Base-by-base conservation (phyloP, 1,140 invertebrate genomes). In the Heliconius hermathena region DNA sequence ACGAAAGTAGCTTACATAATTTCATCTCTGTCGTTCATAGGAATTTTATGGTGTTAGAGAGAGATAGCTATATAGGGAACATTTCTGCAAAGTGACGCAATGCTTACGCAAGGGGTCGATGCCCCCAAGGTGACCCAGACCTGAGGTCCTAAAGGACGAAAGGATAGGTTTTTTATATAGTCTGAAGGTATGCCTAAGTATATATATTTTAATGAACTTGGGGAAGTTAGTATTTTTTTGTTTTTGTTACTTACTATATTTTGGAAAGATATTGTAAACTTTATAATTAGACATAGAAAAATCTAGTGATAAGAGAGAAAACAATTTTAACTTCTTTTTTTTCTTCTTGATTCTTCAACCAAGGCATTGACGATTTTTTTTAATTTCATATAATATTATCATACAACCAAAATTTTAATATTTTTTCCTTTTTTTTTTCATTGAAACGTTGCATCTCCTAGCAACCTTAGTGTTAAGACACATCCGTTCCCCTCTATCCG, bases 21-120 rank as follows among this genome's bases (percentile, higher is more conserved):
- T 71, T 70, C 66, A 29, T 87, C 87, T 60, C 79, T 78, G 72
- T 89, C 81, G 26, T 80, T 60, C 83, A 20, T 73, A 46, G 22
- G 33, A 11, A 8, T 54, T 71, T 52, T 5, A 22, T 46, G 33
- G 52, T 70, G 78, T 66, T 36, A 60, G 79, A 86, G 41, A 77
- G 79, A 79, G 82, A 84, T 26, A 8, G 22, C 49, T 36, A 82
- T 82, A 80, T 84, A 84, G 82, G 81, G 85, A 79, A 82, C 90
- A 90, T 92, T 88, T 90, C 89, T 88, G 87, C 81, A 72, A 84
- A 84, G 84, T 92, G 91, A 91, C 89, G 91, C 90, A 92, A 92
- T 83, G 80, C 90, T 91, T 91, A 91, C 83, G 89, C 88, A 92
- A 92, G 90, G 84, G 91, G 85, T 90, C 88, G 77, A 84, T 88